Base-by-base conservation (phyloP, 2,113 vertebrate genomes). In the Oenanthe oenanthe region DNA sequence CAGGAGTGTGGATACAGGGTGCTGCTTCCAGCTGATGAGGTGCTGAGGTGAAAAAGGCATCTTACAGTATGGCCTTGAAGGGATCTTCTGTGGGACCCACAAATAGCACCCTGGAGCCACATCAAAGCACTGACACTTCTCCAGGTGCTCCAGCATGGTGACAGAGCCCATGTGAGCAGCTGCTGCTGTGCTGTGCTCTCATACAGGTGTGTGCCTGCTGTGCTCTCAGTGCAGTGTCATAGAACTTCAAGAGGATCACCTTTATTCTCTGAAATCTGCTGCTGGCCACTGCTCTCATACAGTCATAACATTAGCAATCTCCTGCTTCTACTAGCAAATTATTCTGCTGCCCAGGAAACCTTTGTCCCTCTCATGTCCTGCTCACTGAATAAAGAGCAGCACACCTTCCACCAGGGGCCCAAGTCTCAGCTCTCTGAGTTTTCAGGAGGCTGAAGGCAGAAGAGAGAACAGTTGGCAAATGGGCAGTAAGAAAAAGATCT, bases 371-470 rank as follows among this genome's bases (percentile, higher is more conserved):
- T 56, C 68, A 7, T 15, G 13, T 43, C 42, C 42, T 4, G 5
- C 40, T 73, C 28, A 9, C 13, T 29, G 61, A 88, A 63, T 43
- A 47, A 79, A 40, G 82, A 92, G 22, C 32, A 13, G 7, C 24
- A 50, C 5, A 12, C 20, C 68, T 92, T 77, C 51, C 61, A 68
- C 24, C 34, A 57, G 17, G 24, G 17, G 17, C 62, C 32, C n/a
- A 29, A 72, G 43, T 10, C 5, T 1, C 61, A 90, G 21, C 26
- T 63, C 54, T 70, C 20, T 43, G 51, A 32, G 53, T 63, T 90
- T 79, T 43, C n/a, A 50, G 58, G 54, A 80, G 16, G 31, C 57
- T 88, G 47, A 92, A 82, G 57, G 48, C 71, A 86, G 72, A 94
- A 58, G 38, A 89, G 51, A 78, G 62, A 87, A 87, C 9, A 82